phyloP scores from a whole-genome alignment of 2,113 vertebrate genomes.

The Alaudala cheleensis region DNA sequence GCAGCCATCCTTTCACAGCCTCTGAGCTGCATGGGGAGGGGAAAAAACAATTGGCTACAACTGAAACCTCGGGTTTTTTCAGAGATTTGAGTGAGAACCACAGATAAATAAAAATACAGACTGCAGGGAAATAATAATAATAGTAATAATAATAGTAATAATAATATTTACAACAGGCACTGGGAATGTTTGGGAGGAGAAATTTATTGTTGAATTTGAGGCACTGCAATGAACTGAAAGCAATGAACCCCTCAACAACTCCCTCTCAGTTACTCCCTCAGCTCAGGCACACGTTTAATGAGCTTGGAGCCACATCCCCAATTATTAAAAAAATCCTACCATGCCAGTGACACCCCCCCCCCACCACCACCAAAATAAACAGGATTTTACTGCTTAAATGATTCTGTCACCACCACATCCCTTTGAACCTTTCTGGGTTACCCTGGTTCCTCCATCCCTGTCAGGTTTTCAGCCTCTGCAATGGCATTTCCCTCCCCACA shows the following conservation, averaged over 20 bases:
- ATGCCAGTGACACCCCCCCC: background rate
- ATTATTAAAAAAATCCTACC: background rate
- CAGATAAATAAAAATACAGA: background rate
- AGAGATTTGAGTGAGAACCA: background rate
- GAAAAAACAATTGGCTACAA: background rate
- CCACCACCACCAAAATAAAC: too few relatives aligned
- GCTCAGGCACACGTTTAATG: background rate
- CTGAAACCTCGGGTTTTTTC: background rate
- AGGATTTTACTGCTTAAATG: background rate
- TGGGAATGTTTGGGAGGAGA: background rate
- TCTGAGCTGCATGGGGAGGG: background rate
- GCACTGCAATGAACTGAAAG: background rate
- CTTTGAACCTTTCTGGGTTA: rapidly evolving
- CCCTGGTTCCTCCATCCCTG: background rate
- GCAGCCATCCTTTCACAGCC: rapidly evolving
- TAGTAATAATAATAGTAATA: background rate
- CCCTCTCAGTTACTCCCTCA: background rate
- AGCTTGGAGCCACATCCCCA: background rate
- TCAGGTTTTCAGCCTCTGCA: background rate
- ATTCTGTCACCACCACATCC: background rate
- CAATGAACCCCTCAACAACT: background rate
- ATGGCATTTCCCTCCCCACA: background rate
- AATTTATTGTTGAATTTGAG: background rate
- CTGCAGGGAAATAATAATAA: background rate
- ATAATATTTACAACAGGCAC: background rate